phyloP scores from a whole-genome alignment of 2,888 invertebrate genomes.

The Drosophila neonasuta region DNA sequence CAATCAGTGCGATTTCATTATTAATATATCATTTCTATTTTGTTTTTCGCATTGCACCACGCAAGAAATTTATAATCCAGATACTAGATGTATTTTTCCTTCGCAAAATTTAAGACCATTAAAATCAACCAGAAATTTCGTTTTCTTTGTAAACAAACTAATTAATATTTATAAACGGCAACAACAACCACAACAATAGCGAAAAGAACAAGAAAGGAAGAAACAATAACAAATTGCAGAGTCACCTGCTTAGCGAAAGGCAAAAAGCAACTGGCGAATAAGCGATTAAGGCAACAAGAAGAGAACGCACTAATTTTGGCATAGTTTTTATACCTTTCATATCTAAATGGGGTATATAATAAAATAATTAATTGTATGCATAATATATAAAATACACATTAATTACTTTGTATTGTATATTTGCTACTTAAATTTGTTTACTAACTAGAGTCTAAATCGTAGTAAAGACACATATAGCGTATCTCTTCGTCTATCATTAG shows the following conservation, averaged over 20 bases:
- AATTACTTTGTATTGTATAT: no score
- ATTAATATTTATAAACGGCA: constrained; percentile 68
- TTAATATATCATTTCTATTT: not conserved
- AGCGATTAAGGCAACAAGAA: constrained; percentile 32
- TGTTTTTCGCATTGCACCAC: constrained; percentile 31
- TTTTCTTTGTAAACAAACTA: constrained; percentile 67
- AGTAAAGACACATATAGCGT: not conserved
- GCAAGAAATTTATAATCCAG: constrained; percentile 36
- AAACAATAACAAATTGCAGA: constrained; percentile 31
- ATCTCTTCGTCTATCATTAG: not conserved
- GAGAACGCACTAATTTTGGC: constrained; percentile 36
- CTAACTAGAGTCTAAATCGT: no score
- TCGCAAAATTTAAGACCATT: constrained; percentile 35
- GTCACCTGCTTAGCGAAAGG: constrained; percentile 43
- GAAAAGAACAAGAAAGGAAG: constrained; percentile 23
- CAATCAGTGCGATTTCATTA: not conserved
- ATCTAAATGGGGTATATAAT: not conserved
- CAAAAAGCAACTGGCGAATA: constrained; percentile 27
- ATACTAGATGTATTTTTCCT: constrained; percentile 57
- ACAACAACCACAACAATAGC: constrained; percentile 23
- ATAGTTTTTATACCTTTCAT: constrained; percentile 30
- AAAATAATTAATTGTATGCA: not conserved
- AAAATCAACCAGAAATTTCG: constrained; percentile 54
- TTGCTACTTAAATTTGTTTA: no score
- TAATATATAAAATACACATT: no score